phyloP scores from a whole-genome alignment of 2,888 invertebrate genomes.

The Meliscaeva auricollis region DNA sequence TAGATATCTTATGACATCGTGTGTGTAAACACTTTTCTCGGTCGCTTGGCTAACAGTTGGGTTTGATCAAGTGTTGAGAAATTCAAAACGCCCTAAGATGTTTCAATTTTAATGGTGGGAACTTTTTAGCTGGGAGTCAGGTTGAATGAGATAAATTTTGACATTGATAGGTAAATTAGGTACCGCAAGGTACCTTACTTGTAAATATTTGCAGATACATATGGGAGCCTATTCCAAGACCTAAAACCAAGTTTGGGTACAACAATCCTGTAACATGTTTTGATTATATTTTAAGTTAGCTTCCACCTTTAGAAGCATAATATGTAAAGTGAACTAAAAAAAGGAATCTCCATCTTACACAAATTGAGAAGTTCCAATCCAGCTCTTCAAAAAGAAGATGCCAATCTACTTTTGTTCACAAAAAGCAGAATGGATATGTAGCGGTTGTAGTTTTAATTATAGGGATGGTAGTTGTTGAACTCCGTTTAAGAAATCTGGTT shows the following conservation, averaged over 20 bases:
- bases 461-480: not conserved
- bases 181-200: not conserved
- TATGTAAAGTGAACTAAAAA: too few species aligned
- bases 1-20: conserved; percentile 50
- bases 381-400: not conserved
- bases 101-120: conserved; percentile 31
- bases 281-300: too few species aligned
- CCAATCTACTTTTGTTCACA: not conserved
- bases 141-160: conserved; percentile 5
- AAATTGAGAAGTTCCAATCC: conserved; percentile 1
- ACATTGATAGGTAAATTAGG: conserved; percentile 32
- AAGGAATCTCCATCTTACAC: not conserved
- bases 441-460: conserved; percentile 16
- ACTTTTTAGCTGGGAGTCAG: conserved; percentile 15
- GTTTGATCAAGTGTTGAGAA: conserved; percentile 46
- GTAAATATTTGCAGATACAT: too few species aligned
- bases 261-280: too few species aligned
- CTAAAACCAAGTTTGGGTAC: too few species aligned
- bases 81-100: conserved; percentile 19
- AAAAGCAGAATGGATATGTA: conserved; percentile 13
- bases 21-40: conserved; percentile 61
- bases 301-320: too few species aligned
- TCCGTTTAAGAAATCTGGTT: not conserved
- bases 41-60: conserved; percentile 55
- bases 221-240: too few species aligned